phyloP scores from a whole-genome alignment of 2,113 vertebrate genomes.

The Formicarius rufipectus region DNA sequence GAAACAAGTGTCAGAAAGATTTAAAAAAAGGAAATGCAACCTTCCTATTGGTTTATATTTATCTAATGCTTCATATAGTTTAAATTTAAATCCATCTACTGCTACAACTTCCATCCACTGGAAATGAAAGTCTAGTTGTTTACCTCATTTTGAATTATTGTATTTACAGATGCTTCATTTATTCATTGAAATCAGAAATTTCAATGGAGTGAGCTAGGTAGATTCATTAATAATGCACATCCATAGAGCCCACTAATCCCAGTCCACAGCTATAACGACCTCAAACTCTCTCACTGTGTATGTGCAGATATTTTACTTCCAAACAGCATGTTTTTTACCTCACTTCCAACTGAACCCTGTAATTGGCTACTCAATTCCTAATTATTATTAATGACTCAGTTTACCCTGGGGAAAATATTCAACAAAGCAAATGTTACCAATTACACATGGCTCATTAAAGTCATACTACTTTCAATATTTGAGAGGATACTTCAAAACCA shows the following conservation, averaged over 20 bases:
- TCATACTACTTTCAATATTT: slow-evolving; percentile 3
- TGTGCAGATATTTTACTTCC: background rate
- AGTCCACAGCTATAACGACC: background rate
- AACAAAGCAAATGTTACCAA: background rate
- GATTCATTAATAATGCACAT: slow-evolving; percentile 3
- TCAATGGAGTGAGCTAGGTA: background rate
- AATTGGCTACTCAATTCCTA: slow-evolving; percentile 31
- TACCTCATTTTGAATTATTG: slow-evolving; percentile 10
- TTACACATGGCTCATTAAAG: slow-evolving; percentile 13
- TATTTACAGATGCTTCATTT: slow-evolving; percentile 25
- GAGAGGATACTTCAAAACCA: background rate
- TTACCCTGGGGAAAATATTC: background rate
- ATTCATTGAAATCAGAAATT: slow-evolving; percentile 16
- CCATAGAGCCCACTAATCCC: background rate
- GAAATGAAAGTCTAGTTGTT: slow-evolving; percentile 17
- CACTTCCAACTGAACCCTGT: slow-evolving; percentile 1
- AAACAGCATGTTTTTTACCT: background rate
- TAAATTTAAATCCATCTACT: background rate
- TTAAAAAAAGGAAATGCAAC: background rate
- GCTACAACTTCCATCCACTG: background rate
- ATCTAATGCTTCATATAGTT: background rate
- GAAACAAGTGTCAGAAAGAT: background rate
- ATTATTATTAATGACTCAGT: slow-evolving; percentile 50
- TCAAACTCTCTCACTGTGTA: background rate
- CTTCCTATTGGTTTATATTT: slow-evolving; percentile 3